Evolutionary conservation across 2,888 invertebrate genomes (phyloP), one percentile per base, ranked within the genome.

Genomic region (Mycalesis mineus): DNA sequence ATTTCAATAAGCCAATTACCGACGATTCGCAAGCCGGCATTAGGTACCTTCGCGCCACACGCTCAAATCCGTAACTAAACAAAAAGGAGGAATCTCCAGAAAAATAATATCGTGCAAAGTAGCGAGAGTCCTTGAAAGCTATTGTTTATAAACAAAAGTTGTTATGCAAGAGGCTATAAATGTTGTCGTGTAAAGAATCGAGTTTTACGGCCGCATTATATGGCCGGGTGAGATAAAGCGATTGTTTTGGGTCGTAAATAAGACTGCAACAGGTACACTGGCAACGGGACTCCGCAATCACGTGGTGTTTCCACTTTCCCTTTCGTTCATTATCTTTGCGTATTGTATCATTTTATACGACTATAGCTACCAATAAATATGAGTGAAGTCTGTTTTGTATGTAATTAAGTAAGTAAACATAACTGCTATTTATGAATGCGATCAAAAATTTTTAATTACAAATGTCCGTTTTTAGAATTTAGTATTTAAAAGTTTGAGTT

Each of bases 231-330:
- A 88, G 88, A 88, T 88, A 88, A 88, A 88, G 84, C 86, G 88
- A 77, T 86, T 89, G 89, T 89, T 89, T 87, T 87, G 86, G 88
- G 80, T 87, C 89, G 84, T 88, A 89, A 89, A 89, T 89, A 88
- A 86, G 83, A 77, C 84, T 82, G 88, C 89, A 89, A 89, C 89
- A 88, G 89, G 89, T 89, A 89, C 22, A 22, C 76, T 81, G 84
- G 79, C 78, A 84, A 81, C 84, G 82, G 84, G 84, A 83, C 78
- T 83, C 80, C 75, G 77, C 80, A 81, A 81, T 84, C 84, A 86
- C 83, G 85, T 67, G 69, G 67, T 62, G 62, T 77, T 78, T 78
- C 75, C 75, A 80, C 88, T 88, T 83, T 88, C 88, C 77, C 84
- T 88, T 85, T 87, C 78, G 72, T 76, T 75, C 79, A 77, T 82